Evolutionary conservation across 2,797 vertebrate genomes (phyloP), one percentile per base, ranked within the genome.

Genomic region (Sebastes trivittatus): DNA sequence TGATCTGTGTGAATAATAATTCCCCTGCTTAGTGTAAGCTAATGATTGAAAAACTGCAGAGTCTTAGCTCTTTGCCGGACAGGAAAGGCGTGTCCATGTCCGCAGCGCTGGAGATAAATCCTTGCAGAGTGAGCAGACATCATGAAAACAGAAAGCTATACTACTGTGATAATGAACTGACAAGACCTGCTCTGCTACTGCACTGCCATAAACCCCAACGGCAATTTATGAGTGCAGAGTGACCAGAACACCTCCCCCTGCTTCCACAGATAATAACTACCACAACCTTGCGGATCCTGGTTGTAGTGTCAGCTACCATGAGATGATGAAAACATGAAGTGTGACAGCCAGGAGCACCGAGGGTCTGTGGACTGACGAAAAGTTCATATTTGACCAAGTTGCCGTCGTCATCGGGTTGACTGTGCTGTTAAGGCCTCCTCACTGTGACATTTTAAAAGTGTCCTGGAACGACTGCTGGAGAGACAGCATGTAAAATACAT

Each of bases 151-250:
- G 88, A 91, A 92, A 83, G 89, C 90, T 92, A 87, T 90, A 94
- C 87, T 90, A 87, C 91, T 87, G 91, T 92, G 91, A 94, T 95
- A 94, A 95, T 94, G 93, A 95, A 95, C 93, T 92, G 94, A 94
- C 90, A 92, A 88, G 89, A 83, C 77, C 87, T 85, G 81, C 90
- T 87, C 83, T 68, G 81, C 88, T 83, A 74, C 89, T 73, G 87
- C 87, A 68, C 87, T 59, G 78, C 87, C 83, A 90, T 94, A 93
- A 95, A 95, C 84, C 87, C 89, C 74, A 22, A 20, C 8, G 60
- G 81, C 85, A 92, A 95, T 95, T 95, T 95, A 95, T 65, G 90
- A 88, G 88, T 73, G 85, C 80, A 77, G 90, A 88, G 88, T 93
- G 91, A 90, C 92, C 89, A 89, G 82, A 77, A 66, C 83, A 88